Evolutionary conservation across 2,888 invertebrate genomes (phyloP), one percentile per base, ranked within the genome.

Genomic region (Sesia bembeciformis): DNA sequence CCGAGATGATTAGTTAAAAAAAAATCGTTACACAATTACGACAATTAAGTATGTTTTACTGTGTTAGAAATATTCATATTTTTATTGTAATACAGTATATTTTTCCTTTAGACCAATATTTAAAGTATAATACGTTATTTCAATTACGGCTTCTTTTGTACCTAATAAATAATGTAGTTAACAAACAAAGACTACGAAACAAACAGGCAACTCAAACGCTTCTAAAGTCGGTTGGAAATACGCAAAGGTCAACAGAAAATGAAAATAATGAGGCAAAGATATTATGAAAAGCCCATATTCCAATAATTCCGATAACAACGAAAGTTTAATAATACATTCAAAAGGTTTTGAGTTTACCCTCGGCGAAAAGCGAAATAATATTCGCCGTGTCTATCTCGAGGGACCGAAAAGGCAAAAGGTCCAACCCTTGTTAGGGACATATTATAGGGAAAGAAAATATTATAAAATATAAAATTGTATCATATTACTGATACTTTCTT

Each of bases 311-410:
- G 73, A 74, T 76, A 78, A 77, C 78, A 81, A 77, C 76, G 74
- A 79, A 82, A 82, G 72, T 81, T 82, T 76, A 77, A 78, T 78
- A 81, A 76, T 74, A 81, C 78, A 76, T 79, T 78, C 72, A 78
- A 77, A 79, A 74, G 74, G 74, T 71, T 58, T 71, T 62, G 62
- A 71, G 71, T 74, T 76, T 72, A 70, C 68, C 77, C 68, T 74
- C 70, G 71, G 72, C 66, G 65, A 68, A 70, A 68, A 71, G 66
- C 70, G 70, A 78, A 80, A 81, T 81, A 81, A 81, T 81, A 82
- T 81, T 78, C 74, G 70, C 68, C 70, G 67, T 72, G 70, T 69
- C 68, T 70, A 65, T 65, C 81, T 74, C 73, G 58, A 65, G 80
- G 81, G 81, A 73, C 68, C 60, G 62, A 78, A 81, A 81, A 76